phyloP scores from a whole-genome alignment of 2,113 vertebrate genomes.

The Mustela lutreola region DNA sequence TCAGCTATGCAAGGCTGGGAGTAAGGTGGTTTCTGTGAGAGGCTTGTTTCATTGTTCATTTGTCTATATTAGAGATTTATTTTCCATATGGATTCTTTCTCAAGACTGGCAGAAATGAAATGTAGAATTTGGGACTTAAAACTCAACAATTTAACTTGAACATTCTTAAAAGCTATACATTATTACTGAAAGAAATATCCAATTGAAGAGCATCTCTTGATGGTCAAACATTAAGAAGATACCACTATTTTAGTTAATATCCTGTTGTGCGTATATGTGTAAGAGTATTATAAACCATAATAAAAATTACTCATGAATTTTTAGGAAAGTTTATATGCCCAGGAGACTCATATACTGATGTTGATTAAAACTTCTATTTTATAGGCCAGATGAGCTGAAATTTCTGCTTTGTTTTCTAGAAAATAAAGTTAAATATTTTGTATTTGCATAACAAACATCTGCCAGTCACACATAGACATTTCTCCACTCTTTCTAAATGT shows the following conservation, averaged over 20 bases:
- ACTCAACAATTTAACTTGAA: background rate
- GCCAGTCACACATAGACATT: background rate
- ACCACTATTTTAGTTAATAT: background rate
- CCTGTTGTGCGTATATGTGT: background rate
- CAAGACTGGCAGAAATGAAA: background rate
- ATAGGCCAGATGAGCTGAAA: background rate
- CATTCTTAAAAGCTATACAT: background rate
- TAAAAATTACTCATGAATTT: background rate
- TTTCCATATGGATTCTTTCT: background rate
- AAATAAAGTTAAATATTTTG: background rate
- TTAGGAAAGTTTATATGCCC: background rate
- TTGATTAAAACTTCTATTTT: background rate
- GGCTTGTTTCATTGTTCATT: background rate
- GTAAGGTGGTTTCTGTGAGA: background rate
- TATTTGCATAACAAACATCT: background rate
- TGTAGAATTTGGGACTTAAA: background rate
- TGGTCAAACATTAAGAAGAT: background rate
- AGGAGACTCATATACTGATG: background rate
- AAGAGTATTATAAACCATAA: background rate
- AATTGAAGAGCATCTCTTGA: background rate
- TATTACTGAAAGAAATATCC: background rate
- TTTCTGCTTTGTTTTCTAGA: background rate
- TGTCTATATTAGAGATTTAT: background rate
- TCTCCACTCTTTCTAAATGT: background rate
- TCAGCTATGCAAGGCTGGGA: too few species aligned